phyloP scores from a whole-genome alignment of 1,140 invertebrate species.

The Plectrocnemia conspersa region DNA sequence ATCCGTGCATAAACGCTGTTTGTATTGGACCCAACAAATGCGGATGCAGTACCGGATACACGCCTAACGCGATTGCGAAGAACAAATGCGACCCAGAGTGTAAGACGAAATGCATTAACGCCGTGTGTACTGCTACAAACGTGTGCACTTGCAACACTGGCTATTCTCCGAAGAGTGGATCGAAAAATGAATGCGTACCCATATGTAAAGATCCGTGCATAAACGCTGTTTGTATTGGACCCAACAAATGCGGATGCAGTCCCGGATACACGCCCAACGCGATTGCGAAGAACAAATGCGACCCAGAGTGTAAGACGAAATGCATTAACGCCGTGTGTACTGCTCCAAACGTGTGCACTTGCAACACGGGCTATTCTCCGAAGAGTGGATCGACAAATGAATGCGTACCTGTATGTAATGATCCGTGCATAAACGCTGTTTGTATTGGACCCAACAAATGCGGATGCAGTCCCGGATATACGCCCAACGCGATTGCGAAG shows the following conservation, averaged over 20 bases:
- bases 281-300: conserved; percentile 33
- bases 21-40: too few relatives aligned
- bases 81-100: too few relatives aligned
- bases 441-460: conserved; percentile 52
- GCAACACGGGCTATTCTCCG: conserved; percentile 42
- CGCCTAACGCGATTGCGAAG: too few relatives aligned
- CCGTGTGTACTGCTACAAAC: too few relatives aligned
- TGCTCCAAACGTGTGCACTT: conserved; percentile 48
- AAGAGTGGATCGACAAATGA: too few relatives aligned
- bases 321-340: conserved; percentile 44
- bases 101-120: too few relatives aligned
- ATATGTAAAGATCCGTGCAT: conserved; percentile 41
- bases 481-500: conserved; percentile 36
- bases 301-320: conserved; percentile 39
- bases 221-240: conserved; percentile 44
- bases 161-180: conserved; percentile 8
- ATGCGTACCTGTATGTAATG: conserved; percentile 45
- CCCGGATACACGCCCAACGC: conserved; percentile 41
- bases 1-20: too few relatives aligned
- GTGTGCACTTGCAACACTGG: conserved; percentile 33
- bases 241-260: conserved; percentile 48
- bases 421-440: conserved; percentile 45
- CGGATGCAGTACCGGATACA: too few relatives aligned
- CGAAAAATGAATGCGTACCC: conserved; percentile 5
- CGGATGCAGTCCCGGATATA: conserved; percentile 40